Conservation (phyloP, 2,888 invertebrate species). For the Auanema freiburgensis region DNA sequence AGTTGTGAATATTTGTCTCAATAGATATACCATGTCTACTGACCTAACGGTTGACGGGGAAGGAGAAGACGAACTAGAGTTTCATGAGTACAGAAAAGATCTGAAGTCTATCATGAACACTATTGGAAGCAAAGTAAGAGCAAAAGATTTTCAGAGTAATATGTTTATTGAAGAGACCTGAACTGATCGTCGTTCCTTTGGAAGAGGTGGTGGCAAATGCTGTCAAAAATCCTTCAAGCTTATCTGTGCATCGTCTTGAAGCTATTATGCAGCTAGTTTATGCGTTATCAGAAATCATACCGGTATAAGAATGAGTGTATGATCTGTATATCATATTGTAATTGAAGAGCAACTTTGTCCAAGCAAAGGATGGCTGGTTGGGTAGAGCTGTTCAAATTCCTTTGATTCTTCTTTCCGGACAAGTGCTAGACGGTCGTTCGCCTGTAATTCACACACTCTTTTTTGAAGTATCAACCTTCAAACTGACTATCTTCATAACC, state of each 20-base stretch:
- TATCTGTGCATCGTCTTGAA: slow-evolving; percentile 33
- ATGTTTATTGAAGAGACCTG: slow-evolving; percentile 26
- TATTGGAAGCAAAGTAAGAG: slow-evolving; percentile 36
- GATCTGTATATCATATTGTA: background rate
- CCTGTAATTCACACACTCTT: slow-evolving; percentile 32
- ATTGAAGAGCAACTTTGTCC: slow-evolving; percentile 36
- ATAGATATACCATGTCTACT: slow-evolving; percentile 34
- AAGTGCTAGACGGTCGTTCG: slow-evolving; percentile 36
- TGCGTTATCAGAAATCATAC: slow-evolving; percentile 44
- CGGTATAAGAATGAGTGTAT: slow-evolving; percentile 20
- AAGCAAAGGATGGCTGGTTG: slow-evolving; percentile 34
- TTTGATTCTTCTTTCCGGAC: slow-evolving; percentile 24
- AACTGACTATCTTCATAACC: background rate
- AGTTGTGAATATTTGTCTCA: slow-evolving; percentile 28
- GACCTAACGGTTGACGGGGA: slow-evolving; percentile 45
- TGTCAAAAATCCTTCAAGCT: slow-evolving; percentile 12
- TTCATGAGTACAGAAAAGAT: slow-evolving; percentile 44
- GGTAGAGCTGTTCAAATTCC: slow-evolving; percentile 38
- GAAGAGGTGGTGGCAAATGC: slow-evolving; percentile 33
- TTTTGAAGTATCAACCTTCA: slow-evolving; percentile 21
- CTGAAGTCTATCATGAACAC: slow-evolving; percentile 35
- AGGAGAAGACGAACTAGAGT: slow-evolving; percentile 50
- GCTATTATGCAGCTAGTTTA: slow-evolving; percentile 40
- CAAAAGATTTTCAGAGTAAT: no score
- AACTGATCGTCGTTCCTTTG: slow-evolving; percentile 36